Base-by-base conservation (phyloP, 1,140 invertebrate species). In the Drosophila quadrilineata region DNA sequence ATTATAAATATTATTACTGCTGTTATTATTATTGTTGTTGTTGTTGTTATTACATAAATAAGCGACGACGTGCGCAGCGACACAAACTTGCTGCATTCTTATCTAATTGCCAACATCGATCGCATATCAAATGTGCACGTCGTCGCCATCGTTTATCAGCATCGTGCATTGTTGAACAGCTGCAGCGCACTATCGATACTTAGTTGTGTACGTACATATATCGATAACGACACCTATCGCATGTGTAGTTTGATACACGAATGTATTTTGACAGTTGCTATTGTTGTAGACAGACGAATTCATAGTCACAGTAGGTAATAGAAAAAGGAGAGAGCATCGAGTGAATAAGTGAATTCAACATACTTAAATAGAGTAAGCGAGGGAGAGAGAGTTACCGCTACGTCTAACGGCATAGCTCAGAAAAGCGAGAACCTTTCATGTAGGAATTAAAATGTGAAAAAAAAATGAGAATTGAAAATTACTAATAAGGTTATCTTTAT, bases 71-170 rank as follows among this genome's bases (percentile, higher is more conserved):
- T 41, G 26, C 19, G 26, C n/a, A n/a, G n/a, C n/a, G n/a, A n/a
- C n/a, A n/a, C n/a, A n/a, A n/a, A 48, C 41, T 26, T 8, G 35
- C 43, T 45, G 22, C 3, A 10, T 17, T 45, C 38, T 66, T 66
- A 66, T 66, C 56, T 52, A 24, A 31, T 38, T 66, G 46, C 28
- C 29, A 52, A n/a, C 56, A 60, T 66, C 56, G 3, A 43, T 60
- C 46, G 16, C 63, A n/a, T n/a, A n/a, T n/a, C n/a, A n/a, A n/a
- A n/a, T n/a, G n/a, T n/a, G n/a, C n/a, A 66, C 63, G 63, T 60
- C 24, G 49, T 26, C 35, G 26, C 10, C 14, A 14, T n/a, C 35
- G 26, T 12, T 28, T 40, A 40, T 53, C 50, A 38, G 50, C 22
- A 19, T 28, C 43, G 21, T 17, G 12, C 36, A 16, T 52, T 52